Conservation (phyloP, 2,113 vertebrate species). For the Coryphaenoides rupestris region DNA sequence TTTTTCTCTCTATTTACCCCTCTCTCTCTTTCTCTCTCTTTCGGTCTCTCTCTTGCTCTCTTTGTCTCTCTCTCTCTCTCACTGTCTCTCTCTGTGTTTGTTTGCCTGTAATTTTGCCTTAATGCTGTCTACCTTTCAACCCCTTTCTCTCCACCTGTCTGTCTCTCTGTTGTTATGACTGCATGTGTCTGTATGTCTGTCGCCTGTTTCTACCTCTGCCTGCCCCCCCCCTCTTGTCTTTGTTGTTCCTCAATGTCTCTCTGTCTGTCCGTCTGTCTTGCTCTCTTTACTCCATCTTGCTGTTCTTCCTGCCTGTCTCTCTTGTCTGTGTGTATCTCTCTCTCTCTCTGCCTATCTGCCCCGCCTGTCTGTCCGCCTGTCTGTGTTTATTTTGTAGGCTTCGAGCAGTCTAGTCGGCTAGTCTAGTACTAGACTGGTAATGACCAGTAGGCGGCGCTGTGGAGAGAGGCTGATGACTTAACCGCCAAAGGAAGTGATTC, state of each 20-base stretch:
- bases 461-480: constrained; percentile 33
- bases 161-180: constrained; percentile 38
- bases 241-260: neutral
- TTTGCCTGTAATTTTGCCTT: constrained; percentile 11
- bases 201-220: no score
- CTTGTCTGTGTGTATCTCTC: constrained; percentile 9
- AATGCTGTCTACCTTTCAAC: constrained; percentile 10
- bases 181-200: neutral
- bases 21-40: constrained; percentile 1
- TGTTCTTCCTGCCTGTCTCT: neutral
- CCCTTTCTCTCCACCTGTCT: constrained; percentile 46
- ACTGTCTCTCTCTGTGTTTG: constrained; percentile 37
- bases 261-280: constrained; percentile 3
- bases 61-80: neutral
- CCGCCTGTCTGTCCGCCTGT: constrained; percentile 29
- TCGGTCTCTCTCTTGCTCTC: constrained; percentile 5
- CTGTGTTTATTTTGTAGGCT: constrained; percentile 44
- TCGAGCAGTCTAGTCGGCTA: constrained; percentile 59
- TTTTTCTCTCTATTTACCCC: neutral
- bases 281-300: neutral
- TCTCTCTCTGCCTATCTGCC: constrained; percentile 48
- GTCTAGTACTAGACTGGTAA: constrained; percentile 42
- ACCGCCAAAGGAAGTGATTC: constrained; percentile 45
- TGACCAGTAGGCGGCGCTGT: constrained; percentile 8
- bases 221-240: neutral